phyloP scores from a whole-genome alignment of 2,113 vertebrate species.

The Rhombomys opimus region DNA sequence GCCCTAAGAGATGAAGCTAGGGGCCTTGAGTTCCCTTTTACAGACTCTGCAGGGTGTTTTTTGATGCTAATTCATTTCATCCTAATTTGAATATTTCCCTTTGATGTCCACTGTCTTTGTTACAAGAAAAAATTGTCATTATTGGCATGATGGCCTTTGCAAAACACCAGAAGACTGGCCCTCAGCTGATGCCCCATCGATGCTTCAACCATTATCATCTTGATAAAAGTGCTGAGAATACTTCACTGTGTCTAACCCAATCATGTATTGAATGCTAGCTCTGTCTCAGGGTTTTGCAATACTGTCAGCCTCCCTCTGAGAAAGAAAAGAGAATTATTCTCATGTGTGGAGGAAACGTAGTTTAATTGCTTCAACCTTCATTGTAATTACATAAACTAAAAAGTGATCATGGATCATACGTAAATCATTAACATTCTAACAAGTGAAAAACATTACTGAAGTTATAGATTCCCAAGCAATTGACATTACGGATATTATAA shows the following conservation, averaged over 20 bases:
- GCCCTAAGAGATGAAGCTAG: background rate
- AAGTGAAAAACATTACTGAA: background rate
- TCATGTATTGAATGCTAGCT: background rate
- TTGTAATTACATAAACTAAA: background rate
- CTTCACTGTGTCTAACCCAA: background rate
- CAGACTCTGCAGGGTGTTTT: background rate
- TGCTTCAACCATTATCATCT: background rate
- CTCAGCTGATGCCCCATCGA: background rate
- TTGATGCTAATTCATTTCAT: slow-evolving; percentile 24
- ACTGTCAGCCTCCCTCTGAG: slow-evolving; percentile 7
- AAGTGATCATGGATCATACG: background rate
- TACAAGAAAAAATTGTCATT: slow-evolving; percentile 1
- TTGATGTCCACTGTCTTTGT: slow-evolving; percentile 37
- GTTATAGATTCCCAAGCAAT: background rate
- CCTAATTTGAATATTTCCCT: slow-evolving; percentile 20
- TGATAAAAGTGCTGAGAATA: background rate
- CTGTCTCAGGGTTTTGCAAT: background rate
- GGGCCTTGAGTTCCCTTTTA: background rate
- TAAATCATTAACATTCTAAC: background rate
- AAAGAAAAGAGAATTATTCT: slow-evolving; percentile 28
- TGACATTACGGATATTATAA: background rate
- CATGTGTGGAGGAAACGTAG: background rate
- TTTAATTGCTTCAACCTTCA: slow-evolving; percentile 11
- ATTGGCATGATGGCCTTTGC: background rate
- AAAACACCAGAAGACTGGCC: background rate